Base-by-base conservation (phyloP, 2,888 invertebrate genomes). In the Malthinus seriepunctatus region DNA sequence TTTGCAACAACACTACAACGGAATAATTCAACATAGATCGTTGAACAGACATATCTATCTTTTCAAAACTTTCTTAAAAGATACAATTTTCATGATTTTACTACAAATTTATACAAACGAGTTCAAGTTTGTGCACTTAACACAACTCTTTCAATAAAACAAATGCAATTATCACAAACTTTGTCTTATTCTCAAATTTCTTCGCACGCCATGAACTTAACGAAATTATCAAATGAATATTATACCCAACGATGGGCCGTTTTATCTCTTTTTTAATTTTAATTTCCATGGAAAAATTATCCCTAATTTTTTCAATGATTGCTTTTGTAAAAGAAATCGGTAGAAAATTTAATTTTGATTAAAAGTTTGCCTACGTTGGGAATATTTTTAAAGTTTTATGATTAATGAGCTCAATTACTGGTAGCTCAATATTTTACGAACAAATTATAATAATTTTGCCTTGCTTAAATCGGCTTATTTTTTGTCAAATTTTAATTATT, bases 111-210 rank as follows among this genome's bases (percentile, higher is more conserved):
- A 56, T 56, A 56, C 56, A 59, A 54, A 53, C 54, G 53, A 54
- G 50, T 54, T 51, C 45, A 55, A 55, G 51, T 60, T 23, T 60
- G 49, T 39, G 56, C 62, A 61, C 60, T 58, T 56, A 58, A 61
- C 59, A 49, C 48, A 64, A 66, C 63, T 65, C 62, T 66, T 64
- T 63, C 64, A 66, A 64, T 66, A 63, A 66, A 64, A 66, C 66
- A 66, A 64, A 64, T 56, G 64, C 60, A 63, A 66, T 66, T 66
- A 66, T 64, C 66, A 39, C 59, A 48, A 61, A 64, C 56, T 61
- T 61, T 38, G 46, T 32, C 45, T 32, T 44, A 44, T 55, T 50
- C 50, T 50, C 50, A 12, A 48, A 34, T 42, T 50, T 42, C 50
- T 55, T 55, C 55, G 55, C 55, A 55, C 55, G 49, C 49, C 55